These are phyloP conservation scores for Neopipo cinnamomea DNA, from an alignment of 2,113 vertebrate genomes.

Conservation along the genomic window DNA sequence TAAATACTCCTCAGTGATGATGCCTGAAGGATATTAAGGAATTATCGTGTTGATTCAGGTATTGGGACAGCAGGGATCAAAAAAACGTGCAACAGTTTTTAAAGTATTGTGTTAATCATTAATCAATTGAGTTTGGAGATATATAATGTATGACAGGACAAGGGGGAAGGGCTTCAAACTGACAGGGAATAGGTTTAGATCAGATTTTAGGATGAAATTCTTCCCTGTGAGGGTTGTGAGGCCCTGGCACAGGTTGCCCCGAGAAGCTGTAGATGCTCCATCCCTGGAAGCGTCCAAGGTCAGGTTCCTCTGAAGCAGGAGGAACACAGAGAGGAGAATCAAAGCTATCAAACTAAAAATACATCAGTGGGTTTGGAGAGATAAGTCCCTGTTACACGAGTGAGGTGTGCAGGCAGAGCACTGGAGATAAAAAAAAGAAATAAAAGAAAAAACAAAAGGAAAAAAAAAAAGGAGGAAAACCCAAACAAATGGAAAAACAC, in stretches of 20 bases:
- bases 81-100: fast-evolving
- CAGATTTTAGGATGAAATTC: background rate
- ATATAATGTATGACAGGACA: background rate
- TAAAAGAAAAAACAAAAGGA: background rate
- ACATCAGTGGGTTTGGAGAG: background rate
- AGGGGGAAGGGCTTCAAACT: background rate
- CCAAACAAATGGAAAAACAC: background rate
- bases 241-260: background rate
- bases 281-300: background rate
- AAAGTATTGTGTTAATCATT: background rate
- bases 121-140: background rate
- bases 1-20: slow-evolving; percentile 70
- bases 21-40: background rate
- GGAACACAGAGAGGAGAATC: background rate
- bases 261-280: background rate
- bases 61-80: background rate
- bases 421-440: background rate
- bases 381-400: background rate
- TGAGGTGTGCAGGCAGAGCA: background rate
- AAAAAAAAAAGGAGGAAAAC: background rate
- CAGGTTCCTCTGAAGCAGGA: background rate
- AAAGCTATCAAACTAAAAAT: background rate
- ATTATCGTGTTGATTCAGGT: fast-evolving
- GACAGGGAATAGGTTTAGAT: background rate
- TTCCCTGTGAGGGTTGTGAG: background rate